Evolutionary conservation across 2,113 vertebrate genomes (phyloP).

Genomic region (Sinosuthora webbiana): DNA sequence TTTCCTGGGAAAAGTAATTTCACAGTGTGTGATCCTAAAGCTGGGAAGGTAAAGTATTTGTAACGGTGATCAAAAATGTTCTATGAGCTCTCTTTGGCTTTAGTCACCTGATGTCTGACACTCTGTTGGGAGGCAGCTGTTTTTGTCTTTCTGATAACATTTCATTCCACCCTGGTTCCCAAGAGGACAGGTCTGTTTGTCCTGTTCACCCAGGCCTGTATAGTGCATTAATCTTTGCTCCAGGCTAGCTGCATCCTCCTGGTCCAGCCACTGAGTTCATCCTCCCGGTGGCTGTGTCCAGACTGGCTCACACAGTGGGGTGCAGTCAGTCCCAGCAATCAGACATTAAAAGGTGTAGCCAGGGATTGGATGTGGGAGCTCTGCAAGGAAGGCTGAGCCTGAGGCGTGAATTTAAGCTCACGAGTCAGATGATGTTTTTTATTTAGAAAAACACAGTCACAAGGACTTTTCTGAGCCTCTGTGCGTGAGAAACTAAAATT

Average conservation of each 20-base stretch:
- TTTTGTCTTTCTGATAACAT: neutral
- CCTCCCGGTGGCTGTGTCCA: neutral
- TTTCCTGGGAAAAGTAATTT: neutral
- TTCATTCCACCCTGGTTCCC: neutral
- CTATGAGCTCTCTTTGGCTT: neutral
- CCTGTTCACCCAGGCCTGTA: neutral
- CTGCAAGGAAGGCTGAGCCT: neutral
- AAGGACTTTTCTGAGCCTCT: neutral
- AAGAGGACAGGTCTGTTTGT: neutral
- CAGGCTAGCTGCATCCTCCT: neutral
- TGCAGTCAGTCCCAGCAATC: neutral
- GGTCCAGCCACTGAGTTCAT: neutral
- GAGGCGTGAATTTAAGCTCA: neutral
- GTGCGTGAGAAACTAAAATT: neutral
- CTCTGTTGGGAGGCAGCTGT: neutral
- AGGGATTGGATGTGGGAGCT: neutral
- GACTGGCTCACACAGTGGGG: accelerated
- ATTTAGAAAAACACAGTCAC: neutral
- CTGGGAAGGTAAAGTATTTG: neutral
- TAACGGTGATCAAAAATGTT: neutral
- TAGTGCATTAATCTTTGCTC: neutral
- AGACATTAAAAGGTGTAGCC: accelerated
- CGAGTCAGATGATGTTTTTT: neutral
- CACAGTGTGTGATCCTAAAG: neutral
- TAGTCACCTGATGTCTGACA: neutral